phyloP scores from a whole-genome alignment of 2,888 invertebrate species.

The Harpalus rubripes region DNA sequence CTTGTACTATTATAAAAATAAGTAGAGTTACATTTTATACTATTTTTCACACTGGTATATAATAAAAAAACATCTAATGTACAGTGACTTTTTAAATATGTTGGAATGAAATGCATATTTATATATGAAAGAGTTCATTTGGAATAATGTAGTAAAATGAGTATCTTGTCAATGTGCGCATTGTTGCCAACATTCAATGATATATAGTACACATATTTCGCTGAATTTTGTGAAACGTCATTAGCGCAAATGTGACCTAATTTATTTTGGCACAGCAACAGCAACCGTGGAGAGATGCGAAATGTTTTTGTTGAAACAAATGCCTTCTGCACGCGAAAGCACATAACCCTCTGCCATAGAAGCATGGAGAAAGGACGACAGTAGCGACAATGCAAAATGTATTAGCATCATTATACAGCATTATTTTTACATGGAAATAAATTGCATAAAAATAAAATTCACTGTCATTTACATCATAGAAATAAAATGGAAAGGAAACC shows the following conservation, averaged over 20 bases:
- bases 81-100: conserved; percentile 3
- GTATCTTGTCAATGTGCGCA: conserved; percentile 25
- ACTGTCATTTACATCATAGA: neutral
- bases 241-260: conserved; percentile 55
- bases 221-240: conserved; percentile 53
- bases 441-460: neutral
- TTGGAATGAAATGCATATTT: neutral
- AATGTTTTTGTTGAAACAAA: conserved; percentile 50
- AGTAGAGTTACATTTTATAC: neutral
- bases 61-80: neutral
- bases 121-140: conserved; percentile 21
- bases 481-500: neutral
- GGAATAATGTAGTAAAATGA: conserved; percentile 6
- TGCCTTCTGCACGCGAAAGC: conserved; percentile 37
- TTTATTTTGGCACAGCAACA: conserved; percentile 53
- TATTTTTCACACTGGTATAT: neutral
- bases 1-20: too few species aligned
- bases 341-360: neutral
- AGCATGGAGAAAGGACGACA: neutral
- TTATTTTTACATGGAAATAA: conserved; percentile 27
- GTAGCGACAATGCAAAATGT: conserved; percentile 29
- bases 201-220: conserved; percentile 46
- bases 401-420: neutral
- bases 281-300: conserved; percentile 33
- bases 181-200: conserved; percentile 32